Evolutionary conservation across 2,888 invertebrate genomes (phyloP).

Genomic region (Oxycera nigricornis): DNA sequence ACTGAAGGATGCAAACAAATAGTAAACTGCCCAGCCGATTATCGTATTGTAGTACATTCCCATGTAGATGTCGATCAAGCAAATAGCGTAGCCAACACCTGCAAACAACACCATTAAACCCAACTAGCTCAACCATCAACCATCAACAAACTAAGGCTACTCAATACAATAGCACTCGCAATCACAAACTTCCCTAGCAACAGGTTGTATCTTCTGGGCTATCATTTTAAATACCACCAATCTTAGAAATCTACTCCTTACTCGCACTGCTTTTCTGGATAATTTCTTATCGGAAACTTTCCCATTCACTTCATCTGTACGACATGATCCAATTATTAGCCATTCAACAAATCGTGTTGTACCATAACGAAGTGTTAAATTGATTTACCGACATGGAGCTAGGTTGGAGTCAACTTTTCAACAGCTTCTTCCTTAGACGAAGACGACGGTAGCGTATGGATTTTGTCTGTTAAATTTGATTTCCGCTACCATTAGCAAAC

Average conservation of each 20-base stretch:
- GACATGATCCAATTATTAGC: conserved; percentile 26
- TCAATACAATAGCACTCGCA: too few species aligned
- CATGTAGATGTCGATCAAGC: conserved; percentile 93
- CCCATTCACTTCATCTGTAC: neutral
- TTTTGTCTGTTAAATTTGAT: conserved; percentile 42
- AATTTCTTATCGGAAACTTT: too few species aligned
- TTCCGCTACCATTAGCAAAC: conserved; percentile 42
- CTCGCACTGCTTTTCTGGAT: too few species aligned
- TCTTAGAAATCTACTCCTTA: too few species aligned
- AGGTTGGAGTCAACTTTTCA: conserved; percentile 1
- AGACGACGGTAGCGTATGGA: too few species aligned
- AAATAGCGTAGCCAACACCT: conserved; percentile 95
- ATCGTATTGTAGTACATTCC: conserved; percentile 98
- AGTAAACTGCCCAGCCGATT: conserved; percentile 95
- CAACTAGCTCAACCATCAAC: too few species aligned
- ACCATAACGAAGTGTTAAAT: conserved; percentile 45
- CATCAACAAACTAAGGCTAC: too few species aligned
- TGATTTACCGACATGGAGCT: conserved; percentile 41
- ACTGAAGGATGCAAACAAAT: conserved; percentile 83
- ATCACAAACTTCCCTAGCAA: too few species aligned
- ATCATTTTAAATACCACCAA: too few species aligned
- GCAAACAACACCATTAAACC: too few species aligned
- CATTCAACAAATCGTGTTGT: conserved; percentile 37
- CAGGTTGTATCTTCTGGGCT: too few species aligned
- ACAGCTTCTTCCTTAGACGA: conserved; percentile 10